Evolutionary conservation across 2,113 vertebrate genomes (phyloP), one percentile per base, ranked within the genome.

Genomic region (Girardinichthys multiradiatus): DNA sequence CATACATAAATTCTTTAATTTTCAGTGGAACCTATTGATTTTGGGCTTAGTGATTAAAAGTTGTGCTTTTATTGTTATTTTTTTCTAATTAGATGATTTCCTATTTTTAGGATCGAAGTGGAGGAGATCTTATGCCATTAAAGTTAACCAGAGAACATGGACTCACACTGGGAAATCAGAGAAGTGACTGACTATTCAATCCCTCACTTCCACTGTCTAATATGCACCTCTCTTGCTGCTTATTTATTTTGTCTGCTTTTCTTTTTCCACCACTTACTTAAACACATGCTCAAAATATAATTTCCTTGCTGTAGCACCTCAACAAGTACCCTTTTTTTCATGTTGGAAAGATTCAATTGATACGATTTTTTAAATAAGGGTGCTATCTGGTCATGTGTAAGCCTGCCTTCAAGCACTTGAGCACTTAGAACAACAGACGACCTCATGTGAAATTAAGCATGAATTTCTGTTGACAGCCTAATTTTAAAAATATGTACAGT

Each of bases 151-250:
- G 51, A 67, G 74, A 59, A 67, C 63, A 33, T 70, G 71, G 68
- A 76, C 57, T 27, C 74, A 27, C 65, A 64, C 86, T 77, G 74
- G 63, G 24, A 66, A 77, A 76, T 76, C 72, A 81, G 48, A n/a
- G 39, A 54, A 80, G 79, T 81, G 79, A 86, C 76, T 28, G 60
- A 72, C 33, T 80, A 82, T 69, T 84, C 83, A 81, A 29, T 59
- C 26, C 42, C 27, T 65, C 39, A 15, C 31, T 57, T 58, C 45
- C 29, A 64, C 28, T 65, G n/a, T 69, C 26, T 68, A 45, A 59
- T 29, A 30, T 63, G 57, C 33, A 58, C 69, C 26, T 68, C n/a
- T 68, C 21, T 51, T 51, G 28, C 42, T 77, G 60, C 39, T 72
- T 58, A 9, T 28, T 26, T 31, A 9, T 30, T 21, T 31, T 72